Base-by-base conservation (phyloP, 2,888 invertebrate species). In the Ophion ventricosus region DNA sequence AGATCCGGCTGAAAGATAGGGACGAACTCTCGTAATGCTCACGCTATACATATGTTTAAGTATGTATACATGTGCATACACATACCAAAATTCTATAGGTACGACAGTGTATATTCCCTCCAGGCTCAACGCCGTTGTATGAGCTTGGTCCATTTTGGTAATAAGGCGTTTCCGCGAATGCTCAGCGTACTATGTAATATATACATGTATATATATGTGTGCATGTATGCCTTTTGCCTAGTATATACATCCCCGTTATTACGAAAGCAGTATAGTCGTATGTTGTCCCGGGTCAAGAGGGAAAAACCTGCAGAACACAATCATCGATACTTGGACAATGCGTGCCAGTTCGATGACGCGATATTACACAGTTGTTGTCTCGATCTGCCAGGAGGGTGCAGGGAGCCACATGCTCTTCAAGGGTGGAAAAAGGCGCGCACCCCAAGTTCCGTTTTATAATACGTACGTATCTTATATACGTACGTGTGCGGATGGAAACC, bases 1-100 rank as follows among this genome's bases (percentile, higher is more conserved):
- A 89, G 88, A 92, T 92, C 90, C 91, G 87, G 90, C 88, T 90
- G 90, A 92, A 91, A 90, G 91, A 92, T 92, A 92, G 88, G 87
- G 25, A 26, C 86, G 86, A 88, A 87, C 87, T 87, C 87, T 87
- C 80, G 72, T 75, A 80, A 80, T 70, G 83, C 76, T 59, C 70
- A 56, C 57, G 43, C 49, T 23, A 23, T 77, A 73, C 17, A 49
- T 87, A 82, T 84, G 80, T 87, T 76, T 86, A 72, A 81, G 80
- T 83, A 59, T 80, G 78, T 82, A 81, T 76, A 79, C 78, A 73
- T 84, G 79, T 85, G 26, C 81, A 83, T 61, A 73, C 35, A 59
- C 63, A 59, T 73, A 66, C 66, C 76, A 77, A 78, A 70, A 69
- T 25, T 64, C 61, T n/a, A 29, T 70, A 49, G 56, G 74, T n/a